phyloP scores from a whole-genome alignment of 2,113 vertebrate genomes.

The Jacana jacana region DNA sequence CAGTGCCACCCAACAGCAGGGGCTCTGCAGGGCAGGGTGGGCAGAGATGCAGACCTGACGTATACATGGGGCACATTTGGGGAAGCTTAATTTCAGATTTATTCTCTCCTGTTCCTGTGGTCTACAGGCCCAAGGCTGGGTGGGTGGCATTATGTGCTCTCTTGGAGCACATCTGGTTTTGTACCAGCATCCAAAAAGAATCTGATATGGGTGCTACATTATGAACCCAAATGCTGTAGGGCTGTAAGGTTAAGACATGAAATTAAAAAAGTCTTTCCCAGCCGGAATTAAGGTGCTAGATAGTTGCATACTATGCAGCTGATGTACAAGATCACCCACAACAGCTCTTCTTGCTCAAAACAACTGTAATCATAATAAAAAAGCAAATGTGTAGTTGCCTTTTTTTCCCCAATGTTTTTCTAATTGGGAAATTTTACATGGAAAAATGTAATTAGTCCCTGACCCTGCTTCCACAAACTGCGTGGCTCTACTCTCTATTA shows the following conservation, averaged over 20 bases:
- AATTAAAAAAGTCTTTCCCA: not conserved
- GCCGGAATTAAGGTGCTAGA: not conserved
- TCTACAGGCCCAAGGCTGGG: not conserved
- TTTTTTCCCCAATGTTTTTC: not conserved
- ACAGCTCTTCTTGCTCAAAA: not conserved
- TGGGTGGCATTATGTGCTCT: not conserved
- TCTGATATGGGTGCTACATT: not conserved
- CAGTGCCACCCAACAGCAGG: not conserved
- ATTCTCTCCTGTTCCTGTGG: not conserved
- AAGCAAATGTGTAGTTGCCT: not conserved
- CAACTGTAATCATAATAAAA: not conserved
- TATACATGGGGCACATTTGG: accelerated
- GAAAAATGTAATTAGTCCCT: not conserved
- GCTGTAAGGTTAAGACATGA: not conserved
- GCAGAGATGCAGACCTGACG: not conserved
- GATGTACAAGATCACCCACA: not conserved
- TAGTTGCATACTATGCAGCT: not conserved
- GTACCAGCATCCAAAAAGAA: not conserved
- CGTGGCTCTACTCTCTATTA: not conserved
- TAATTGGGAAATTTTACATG: not conserved
- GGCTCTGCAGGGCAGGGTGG: not conserved
- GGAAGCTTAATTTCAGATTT: not conserved
- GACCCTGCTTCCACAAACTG: not conserved
- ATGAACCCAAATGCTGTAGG: not conserved
- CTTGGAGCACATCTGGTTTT: not conserved